Base-by-base conservation (phyloP, 1,140 invertebrate species). In the Chelonus insularis region DNA sequence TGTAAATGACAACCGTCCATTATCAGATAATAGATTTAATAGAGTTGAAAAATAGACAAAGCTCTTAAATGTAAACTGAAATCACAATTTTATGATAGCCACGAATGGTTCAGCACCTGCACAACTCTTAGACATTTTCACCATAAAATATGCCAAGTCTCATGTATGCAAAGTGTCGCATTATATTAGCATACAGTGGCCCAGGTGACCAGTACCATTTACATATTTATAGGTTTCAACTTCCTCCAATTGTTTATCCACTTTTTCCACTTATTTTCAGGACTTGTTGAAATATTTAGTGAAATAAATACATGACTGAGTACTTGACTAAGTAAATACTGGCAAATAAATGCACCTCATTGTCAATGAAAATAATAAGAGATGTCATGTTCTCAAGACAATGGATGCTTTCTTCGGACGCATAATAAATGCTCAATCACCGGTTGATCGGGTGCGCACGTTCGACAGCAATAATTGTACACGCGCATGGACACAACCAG, bases 221-320 rank as follows among this genome's bases (percentile, higher is more conserved):
- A 67, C 65, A 79, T 79, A 79, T 79, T 78, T 74, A 79, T 79
- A 69, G 62, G 60, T 51, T 66, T 68, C 66, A 39, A 78, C 75
- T 78, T 79, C 77, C 77, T 79, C 32, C 68, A 70, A 79, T 78
- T 79, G 77, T 79, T 25, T 77, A 70, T 63, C 14, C 62, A 34
- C 18, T n/a, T 34, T 16, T 39, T 34, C 14, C n/a, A 34, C 32
- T 37, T 12, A 25, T 14, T 37, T n/a, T 21, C 12, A n/a, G n/a
- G n/a, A n/a, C n/a, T n/a, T n/a, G n/a, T n/a, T n/a, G n/a, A n/a
- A n/a, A n/a, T n/a, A n/a, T n/a, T n/a, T n/a, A n/a, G n/a, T n/a
- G n/a, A n/a, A n/a, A n/a, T n/a, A n/a, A n/a, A n/a, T n/a, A 11
- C 7, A 34, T 34, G 32, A 11, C 32, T 34, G 7, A 34, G n/a